Percentiles rank a stretch among this genome's conserved stretches.
These are phyloP conservation scores for Silurus asotus DNA, from an alignment of 2,113 vertebrate genomes.

Conservation along the genomic window DNA sequence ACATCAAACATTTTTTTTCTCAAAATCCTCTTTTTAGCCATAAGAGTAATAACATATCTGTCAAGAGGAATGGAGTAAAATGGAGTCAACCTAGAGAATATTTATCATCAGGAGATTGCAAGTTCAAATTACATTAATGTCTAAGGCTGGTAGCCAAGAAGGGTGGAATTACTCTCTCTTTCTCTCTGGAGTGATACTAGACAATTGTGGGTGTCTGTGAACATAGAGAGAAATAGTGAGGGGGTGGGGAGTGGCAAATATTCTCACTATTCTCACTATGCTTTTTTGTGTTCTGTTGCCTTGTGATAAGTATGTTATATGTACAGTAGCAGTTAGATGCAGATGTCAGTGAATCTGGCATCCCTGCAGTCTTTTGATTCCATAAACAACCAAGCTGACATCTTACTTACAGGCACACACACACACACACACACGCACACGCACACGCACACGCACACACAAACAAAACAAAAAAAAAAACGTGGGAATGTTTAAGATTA, in stretches of 20 bases:
- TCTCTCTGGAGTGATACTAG: too few species aligned
- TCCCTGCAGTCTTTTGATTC: neutral
- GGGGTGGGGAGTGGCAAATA: too few species aligned
- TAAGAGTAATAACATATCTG: neutral
- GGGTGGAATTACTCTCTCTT: too few species aligned
- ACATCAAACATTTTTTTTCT: neutral
- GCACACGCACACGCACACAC: too few species aligned
- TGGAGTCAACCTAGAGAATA: neutral
- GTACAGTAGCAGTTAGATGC: neutral
- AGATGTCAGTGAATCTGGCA: neutral
- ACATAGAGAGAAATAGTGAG: neutral
- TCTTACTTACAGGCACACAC: too few species aligned
- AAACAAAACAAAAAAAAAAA: neutral
- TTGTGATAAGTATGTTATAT: neutral
- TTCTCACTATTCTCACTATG: neutral
- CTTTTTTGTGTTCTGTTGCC: too few species aligned
- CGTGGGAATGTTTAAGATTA: neutral
- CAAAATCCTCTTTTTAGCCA: neutral
- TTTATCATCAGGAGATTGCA: neutral
- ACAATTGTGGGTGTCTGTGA: neutral
- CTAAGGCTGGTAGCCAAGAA: neutral
- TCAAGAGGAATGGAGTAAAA: neutral
- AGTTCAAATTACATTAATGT: neutral
- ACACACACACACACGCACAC: too few species aligned
- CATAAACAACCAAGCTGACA: neutral